Evolutionary conservation across 2,797 vertebrate species (phyloP).

Genomic region (Mico argentatus): DNA sequence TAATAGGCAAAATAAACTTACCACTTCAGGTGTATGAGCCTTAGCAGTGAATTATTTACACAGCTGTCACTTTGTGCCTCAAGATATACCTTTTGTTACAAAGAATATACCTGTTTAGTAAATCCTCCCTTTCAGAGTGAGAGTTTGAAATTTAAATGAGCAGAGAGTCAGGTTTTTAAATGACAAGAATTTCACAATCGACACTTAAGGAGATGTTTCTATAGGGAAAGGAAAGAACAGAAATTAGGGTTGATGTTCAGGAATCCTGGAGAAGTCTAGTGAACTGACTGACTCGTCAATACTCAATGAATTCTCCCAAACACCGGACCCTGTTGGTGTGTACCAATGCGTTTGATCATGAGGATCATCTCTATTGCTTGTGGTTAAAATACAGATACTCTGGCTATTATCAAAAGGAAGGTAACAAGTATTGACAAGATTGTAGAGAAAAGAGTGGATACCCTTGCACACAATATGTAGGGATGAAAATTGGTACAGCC

Average conservation of each 20-base stretch:
- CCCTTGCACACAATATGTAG: background rate
- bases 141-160: background rate
- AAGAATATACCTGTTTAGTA: background rate
- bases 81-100: background rate
- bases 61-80: background rate
- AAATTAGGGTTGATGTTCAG: background rate
- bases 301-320: background rate
- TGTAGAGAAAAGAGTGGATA: background rate
- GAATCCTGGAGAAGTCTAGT: background rate
- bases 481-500: background rate
- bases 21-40: background rate
- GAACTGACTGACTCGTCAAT: background rate
- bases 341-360: background rate
- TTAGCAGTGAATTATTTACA: background rate
- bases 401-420: background rate
- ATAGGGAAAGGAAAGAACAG: background rate
- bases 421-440: background rate
- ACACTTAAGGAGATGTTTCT: background rate
- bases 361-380: background rate
- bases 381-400: background rate
- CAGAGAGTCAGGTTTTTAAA: background rate
- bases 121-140: background rate
- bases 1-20: background rate
- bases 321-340: background rate
- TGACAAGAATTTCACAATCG: background rate